Evolutionary conservation across 2,113 vertebrate genomes (phyloP).

Genomic region (Brachyistius frenatus): DNA sequence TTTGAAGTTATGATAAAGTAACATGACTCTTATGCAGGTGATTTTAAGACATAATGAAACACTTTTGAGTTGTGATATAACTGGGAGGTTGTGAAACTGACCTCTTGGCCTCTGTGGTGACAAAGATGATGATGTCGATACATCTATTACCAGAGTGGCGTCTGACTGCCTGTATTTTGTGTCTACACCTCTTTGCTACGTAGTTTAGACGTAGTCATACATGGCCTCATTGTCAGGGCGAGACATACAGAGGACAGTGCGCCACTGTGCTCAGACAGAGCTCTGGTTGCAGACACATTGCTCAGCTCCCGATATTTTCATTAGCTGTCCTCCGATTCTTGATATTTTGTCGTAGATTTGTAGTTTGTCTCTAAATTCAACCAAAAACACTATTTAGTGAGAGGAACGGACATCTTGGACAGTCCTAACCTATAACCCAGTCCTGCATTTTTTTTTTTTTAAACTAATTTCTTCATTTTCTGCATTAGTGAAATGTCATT

Average conservation of each 20-base stretch:
- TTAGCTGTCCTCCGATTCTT: not conserved
- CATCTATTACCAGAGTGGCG: constrained; percentile 23
- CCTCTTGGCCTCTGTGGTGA: constrained; percentile 11
- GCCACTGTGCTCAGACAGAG: constrained; percentile 63
- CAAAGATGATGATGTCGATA: not conserved
- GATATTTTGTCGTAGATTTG: constrained; percentile 43
- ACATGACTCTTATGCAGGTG: too few species aligned
- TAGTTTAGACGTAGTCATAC: constrained; percentile 33
- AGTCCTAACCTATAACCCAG: constrained; percentile 67
- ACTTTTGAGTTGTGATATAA: constrained; percentile 18
- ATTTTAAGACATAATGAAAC: not conserved
- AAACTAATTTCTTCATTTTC: constrained; percentile 71
- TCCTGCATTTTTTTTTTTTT: constrained; percentile 75
- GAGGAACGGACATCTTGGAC: constrained; percentile 27
- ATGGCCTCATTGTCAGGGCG: constrained; percentile 62
- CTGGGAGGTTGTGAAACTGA: constrained; percentile 25
- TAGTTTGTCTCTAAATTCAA: constrained; percentile 11
- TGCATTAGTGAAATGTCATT: constrained; percentile 80
- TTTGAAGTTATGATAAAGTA: too few species aligned
- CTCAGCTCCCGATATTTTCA: constrained; percentile 22
- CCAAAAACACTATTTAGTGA: constrained; percentile 13
- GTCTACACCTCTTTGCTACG: constrained; percentile 22
- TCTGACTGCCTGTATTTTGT: constrained; percentile 41
- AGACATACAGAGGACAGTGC: constrained; percentile 64
- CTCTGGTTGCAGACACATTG: constrained; percentile 51